Percentiles rank a stretch among this genome's conserved stretches.
phyloP scores from a whole-genome alignment of 2,797 vertebrate genomes.

The Coregonus suidteri region DNA sequence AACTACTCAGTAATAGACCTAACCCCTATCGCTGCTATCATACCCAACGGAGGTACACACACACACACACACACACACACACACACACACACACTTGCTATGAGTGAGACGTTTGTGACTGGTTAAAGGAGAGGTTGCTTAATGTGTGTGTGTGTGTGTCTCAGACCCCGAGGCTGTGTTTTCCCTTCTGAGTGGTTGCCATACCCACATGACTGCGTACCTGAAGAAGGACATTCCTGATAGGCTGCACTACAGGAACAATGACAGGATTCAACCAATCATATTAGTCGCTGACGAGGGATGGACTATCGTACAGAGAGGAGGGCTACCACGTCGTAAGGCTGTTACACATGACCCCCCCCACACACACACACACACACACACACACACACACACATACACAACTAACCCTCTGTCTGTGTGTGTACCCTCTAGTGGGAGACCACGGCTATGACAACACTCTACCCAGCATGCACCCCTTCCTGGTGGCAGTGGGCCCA shows the following conservation, averaged over 20 bases:
- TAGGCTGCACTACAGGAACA: constrained; percentile 86
- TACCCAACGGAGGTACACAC: constrained; percentile 77
- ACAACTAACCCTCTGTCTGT: not conserved
- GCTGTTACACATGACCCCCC: not conserved
- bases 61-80: not conserved
- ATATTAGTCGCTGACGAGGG: constrained; percentile 91
- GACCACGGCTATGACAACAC: constrained; percentile 94
- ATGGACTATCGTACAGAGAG: constrained; percentile 87
- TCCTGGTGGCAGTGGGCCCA: constrained; percentile 87
- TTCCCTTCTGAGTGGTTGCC: constrained; percentile 77
- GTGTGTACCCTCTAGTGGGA: constrained; percentile 79
- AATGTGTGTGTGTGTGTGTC: constrained; percentile 3
- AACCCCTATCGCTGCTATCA: constrained; percentile 83
- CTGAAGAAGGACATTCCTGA: constrained; percentile 86
- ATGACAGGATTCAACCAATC: constrained; percentile 84
- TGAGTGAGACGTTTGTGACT: too few relatives aligned
- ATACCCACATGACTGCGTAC: constrained; percentile 82
- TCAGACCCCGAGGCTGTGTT: constrained; percentile 78
- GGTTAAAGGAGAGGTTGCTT: too few relatives aligned
- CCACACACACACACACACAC: not conserved
- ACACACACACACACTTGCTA: not conserved
- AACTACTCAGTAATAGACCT: constrained; percentile 83
- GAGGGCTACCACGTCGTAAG: constrained; percentile 76
- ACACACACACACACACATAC: not conserved
- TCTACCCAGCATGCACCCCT: constrained; percentile 92